These are phyloP conservation scores for Hyles vespertilio DNA, from an alignment of 1,140 invertebrate species.

Conservation along the genomic window DNA sequence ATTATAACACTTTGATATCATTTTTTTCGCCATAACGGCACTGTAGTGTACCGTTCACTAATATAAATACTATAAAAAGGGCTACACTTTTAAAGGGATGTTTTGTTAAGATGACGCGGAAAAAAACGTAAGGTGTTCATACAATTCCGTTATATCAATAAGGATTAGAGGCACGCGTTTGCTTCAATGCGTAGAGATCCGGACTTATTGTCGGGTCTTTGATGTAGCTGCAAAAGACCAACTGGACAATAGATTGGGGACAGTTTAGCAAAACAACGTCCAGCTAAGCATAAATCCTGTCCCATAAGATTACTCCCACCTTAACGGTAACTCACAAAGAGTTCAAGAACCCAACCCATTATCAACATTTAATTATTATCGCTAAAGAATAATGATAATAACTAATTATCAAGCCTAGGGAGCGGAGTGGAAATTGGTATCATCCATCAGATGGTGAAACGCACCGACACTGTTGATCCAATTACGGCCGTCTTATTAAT, in stretches of 20 bases:
- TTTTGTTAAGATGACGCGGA: constrained; percentile 36
- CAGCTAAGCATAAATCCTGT: constrained; percentile 50
- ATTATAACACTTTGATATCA: constrained; percentile 64
- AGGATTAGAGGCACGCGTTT: constrained; percentile 70
- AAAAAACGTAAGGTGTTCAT: constrained; percentile 68
- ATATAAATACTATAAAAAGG: constrained; percentile 52
- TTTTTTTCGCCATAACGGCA: constrained; percentile 63
- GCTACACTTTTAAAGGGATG: constrained; percentile 64
- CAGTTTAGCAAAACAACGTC: constrained; percentile 38
- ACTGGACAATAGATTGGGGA: constrained; percentile 40
- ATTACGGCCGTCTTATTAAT: constrained; percentile 55
- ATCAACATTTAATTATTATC: constrained; percentile 12
- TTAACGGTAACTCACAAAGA: constrained; percentile 20
- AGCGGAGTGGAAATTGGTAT: constrained; percentile 32
- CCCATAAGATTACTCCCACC: constrained; percentile 29
- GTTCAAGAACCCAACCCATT: not conserved
- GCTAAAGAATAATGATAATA: constrained; percentile 21
- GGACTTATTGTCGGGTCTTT: constrained; percentile 62
- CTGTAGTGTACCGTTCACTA: constrained; percentile 48
- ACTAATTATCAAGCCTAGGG: constrained; percentile 26
- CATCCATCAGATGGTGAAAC: constrained; percentile 29
- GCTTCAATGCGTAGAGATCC: constrained; percentile 34
- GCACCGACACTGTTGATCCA: constrained; percentile 27
- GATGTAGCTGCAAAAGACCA: constrained; percentile 67
- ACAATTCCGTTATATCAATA: constrained; percentile 71